Evolutionary conservation across 1,140 invertebrate species (phyloP).

Genomic region (Argopecten irradians): DNA sequence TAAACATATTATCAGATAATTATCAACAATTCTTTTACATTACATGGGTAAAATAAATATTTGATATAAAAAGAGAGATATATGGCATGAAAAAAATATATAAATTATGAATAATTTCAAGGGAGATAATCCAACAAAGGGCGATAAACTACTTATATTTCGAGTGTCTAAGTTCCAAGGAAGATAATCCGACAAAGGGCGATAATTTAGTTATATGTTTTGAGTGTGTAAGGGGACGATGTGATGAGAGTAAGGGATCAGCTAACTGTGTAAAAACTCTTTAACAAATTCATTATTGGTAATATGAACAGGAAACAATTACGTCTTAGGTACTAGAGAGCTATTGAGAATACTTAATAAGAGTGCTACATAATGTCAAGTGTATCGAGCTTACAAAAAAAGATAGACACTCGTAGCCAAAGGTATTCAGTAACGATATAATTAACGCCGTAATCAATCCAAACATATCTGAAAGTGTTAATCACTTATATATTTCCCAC

Average conservation of each 20-base stretch:
- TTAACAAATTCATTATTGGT: background rate
- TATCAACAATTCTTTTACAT: too few species aligned
- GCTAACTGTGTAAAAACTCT: background rate
- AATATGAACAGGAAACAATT: constrained; percentile 13
- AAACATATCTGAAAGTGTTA: background rate
- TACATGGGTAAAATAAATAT: too few species aligned
- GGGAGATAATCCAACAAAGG: background rate
- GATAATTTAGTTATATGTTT: too few species aligned
- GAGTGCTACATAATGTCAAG: background rate
- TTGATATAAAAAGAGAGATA: too few species aligned
- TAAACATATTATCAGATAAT: too few species aligned
- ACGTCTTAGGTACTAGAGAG: background rate
- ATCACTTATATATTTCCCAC: background rate
- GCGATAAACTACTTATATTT: background rate
- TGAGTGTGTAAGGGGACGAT: background rate
- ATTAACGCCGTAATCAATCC: background rate
- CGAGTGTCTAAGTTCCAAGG: too few species aligned
- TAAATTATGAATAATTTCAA: too few species aligned
- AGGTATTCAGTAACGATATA: background rate
- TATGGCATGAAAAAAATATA: too few species aligned
- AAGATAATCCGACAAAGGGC: background rate
- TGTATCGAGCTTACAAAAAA: background rate
- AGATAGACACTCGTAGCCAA: background rate
- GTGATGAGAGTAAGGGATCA: background rate
- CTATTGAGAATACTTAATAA: background rate